Evolutionary conservation across 2,113 vertebrate genomes (phyloP).

Genomic region (Ophthalmolycus amberensis): DNA sequence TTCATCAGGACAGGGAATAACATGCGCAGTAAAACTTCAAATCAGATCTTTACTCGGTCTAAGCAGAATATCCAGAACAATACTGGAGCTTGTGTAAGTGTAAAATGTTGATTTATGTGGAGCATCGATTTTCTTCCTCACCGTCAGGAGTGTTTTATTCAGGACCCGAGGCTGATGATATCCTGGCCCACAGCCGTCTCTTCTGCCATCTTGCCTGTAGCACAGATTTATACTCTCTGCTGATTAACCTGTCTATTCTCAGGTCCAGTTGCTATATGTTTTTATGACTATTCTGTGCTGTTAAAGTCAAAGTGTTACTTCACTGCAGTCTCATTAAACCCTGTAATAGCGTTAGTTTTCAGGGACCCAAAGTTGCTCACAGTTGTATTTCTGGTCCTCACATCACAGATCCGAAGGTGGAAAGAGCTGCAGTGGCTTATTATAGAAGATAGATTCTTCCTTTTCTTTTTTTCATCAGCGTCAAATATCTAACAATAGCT

Average conservation of each 20-base stretch:
- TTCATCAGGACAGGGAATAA: constrained; percentile 12
- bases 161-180: constrained; percentile 40
- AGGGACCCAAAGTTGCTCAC: neutral
- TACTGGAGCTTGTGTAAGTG: constrained; percentile 33
- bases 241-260: constrained; percentile 40
- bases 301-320: constrained; percentile 4
- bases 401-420: neutral
- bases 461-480: neutral
- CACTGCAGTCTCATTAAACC: constrained; percentile 3
- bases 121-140: constrained; percentile 51
- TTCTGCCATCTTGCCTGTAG: constrained; percentile 16
- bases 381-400: neutral
- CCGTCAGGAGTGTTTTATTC: constrained; percentile 47
- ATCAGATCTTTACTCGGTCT: constrained; percentile 28
- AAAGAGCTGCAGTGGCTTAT: neutral
- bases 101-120: constrained; percentile 61
- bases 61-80: constrained; percentile 28
- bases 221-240: constrained; percentile 10
- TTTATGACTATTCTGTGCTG: constrained; percentile 10
- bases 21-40: neutral
- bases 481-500: constrained; percentile 35
- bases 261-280: constrained; percentile 5
- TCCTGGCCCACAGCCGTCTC: constrained; percentile 20
- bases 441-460: neutral
- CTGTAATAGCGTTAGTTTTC: neutral